Percentiles rank a stretch among this genome's conserved stretches.
phyloP scores from a whole-genome alignment of 2,888 invertebrate genomes.

The Eupithecia insigniata region DNA sequence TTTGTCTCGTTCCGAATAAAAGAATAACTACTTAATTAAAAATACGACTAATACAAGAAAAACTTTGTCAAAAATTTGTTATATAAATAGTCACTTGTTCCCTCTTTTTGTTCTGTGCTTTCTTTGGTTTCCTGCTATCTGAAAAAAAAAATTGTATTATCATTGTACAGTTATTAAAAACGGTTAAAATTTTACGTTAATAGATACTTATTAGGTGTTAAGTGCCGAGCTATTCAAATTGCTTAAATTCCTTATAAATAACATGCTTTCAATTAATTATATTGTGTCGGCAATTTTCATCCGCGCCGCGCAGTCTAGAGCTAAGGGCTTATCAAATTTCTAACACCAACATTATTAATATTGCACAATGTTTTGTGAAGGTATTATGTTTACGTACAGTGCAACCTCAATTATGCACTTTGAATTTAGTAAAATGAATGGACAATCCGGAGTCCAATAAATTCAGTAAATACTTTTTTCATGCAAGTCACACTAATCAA shows the following conservation, averaged over 20 bases:
- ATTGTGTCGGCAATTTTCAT: constrained; percentile 21
- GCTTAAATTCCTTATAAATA: not conserved
- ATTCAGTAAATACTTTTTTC: no score
- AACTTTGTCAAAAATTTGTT: no score
- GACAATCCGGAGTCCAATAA: not conserved
- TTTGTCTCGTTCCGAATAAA: no score
- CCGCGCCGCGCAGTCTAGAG: constrained; percentile 33
- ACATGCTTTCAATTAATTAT: constrained; percentile 6
- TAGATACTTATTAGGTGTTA: not conserved
- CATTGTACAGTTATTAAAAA: not conserved
- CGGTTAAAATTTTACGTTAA: not conserved
- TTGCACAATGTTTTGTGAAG: not conserved
- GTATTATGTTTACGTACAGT: not conserved
- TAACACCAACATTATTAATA: constrained; percentile 16
- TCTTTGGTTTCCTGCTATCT: not conserved
- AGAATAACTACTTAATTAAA: no score
- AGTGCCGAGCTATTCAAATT: not conserved
- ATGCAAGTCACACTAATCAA: no score
- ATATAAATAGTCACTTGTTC: no score
- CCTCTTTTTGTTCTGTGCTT: no score
- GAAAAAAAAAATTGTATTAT: not conserved
- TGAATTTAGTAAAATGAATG: not conserved
- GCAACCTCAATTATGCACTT: not conserved
- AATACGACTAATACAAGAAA: no score
- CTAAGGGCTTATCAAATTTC: constrained; percentile 25